Evolutionary conservation across 2,888 invertebrate species (phyloP), one percentile per base, ranked within the genome.

Genomic region (Lampropteryx suffumata): DNA sequence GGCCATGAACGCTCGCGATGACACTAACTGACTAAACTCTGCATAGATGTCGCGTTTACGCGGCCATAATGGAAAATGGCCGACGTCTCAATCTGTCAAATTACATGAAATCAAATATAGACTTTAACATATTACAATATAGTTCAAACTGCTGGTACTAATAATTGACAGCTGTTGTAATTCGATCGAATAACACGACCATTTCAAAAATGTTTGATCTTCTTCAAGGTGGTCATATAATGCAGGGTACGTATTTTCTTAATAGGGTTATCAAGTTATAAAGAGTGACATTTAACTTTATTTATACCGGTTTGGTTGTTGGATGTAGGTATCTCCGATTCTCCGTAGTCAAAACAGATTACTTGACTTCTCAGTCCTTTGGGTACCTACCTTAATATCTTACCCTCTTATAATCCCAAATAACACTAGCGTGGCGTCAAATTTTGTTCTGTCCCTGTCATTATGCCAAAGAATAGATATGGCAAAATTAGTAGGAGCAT

Each of bases 21-120:
- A 85, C 84, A 87, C 88, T 88, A 84, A 51, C 39, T 36, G 84
- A 86, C 86, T 86, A 83, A 86, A 84, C 68, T 79, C 63, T 57
- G 65, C 73, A 81, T 82, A 87, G 86, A 87, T 88, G 88, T 84
- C 87, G 86, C 82, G 61, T 76, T 70, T 67, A 69, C 71, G 77
- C 84, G 64, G 83, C 84, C 85, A 85, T 86, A 65, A 78, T 83
- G 72, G 82, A 85, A 88, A 85, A 88, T 88, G 88, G 89, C 87
- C 76, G 75, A 69, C 74, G 67, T 74, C 69, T 67, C 61, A 61
- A 79, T 67, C 74, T 78, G 84, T 85, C 84, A 84, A 82, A 78
- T 11, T 2, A 3, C 17, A 6, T n/a, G 1, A 24, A 12, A 78
- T 58, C 49, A 1, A 77, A 64, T 62, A 28, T 72, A 21, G 21